Conservation (phyloP, 2,888 invertebrate genomes). For the Scaeva pyrastri region DNA sequence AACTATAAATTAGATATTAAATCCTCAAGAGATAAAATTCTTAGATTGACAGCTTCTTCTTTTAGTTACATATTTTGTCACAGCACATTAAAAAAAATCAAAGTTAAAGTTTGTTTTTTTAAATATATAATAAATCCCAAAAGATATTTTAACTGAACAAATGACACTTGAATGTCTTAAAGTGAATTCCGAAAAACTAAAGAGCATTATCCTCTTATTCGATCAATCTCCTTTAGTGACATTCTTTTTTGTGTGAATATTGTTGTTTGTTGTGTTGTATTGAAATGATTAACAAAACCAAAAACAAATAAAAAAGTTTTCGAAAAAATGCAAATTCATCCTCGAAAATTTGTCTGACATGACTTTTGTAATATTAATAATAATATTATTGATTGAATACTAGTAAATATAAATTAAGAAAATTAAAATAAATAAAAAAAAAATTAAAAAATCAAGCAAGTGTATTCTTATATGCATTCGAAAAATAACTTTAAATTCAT, state of each 20-base stretch:
- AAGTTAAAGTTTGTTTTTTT: too few relatives aligned
- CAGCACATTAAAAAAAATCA: too few relatives aligned
- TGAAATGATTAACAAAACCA: slow-evolving; percentile 73
- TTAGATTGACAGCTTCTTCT: too few relatives aligned
- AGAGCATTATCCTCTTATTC: neutral
- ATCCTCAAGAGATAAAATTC: too few relatives aligned
- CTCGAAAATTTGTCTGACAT: slow-evolving; percentile 69
- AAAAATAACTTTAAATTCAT: slow-evolving; percentile 61
- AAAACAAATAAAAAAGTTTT: slow-evolving; percentile 74
- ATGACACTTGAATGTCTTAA: slow-evolving; percentile 51
- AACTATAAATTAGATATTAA: too few relatives aligned
- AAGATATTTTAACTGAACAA: slow-evolving; percentile 13
- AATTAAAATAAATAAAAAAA: slow-evolving; percentile 49
- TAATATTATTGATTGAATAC: slow-evolving; percentile 22
- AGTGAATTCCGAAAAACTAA: slow-evolving; percentile 1
- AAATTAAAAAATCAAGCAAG: slow-evolving; percentile 69
- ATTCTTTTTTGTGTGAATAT: slow-evolving; percentile 46
- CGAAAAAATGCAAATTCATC: slow-evolving; percentile 78
- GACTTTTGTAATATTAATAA: slow-evolving; percentile 43
- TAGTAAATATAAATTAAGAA: slow-evolving; percentile 50
- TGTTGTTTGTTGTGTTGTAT: slow-evolving; percentile 51
- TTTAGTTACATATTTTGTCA: too few relatives aligned
- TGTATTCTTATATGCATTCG: slow-evolving; percentile 71
- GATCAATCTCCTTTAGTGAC: slow-evolving; percentile 39
- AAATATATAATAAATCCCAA: slow-evolving; percentile 33